Conservation (phyloP, 2,888 invertebrate species). For the Drosophila demipolita region DNA sequence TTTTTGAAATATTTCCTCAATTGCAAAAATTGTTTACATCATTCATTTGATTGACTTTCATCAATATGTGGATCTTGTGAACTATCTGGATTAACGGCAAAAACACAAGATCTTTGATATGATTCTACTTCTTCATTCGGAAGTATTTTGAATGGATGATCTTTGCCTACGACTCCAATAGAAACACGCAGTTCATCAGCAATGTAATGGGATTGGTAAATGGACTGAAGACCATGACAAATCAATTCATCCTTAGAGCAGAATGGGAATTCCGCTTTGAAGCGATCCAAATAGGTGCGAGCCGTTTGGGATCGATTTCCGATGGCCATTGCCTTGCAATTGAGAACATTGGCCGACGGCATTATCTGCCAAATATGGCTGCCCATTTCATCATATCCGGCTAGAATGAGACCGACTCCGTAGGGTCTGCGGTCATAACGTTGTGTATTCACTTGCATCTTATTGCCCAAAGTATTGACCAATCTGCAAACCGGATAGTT, state of each 20-base stretch:
- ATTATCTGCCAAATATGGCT: conserved; percentile 99
- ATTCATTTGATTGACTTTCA: background rate
- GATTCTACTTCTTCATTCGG: conserved; percentile 88
- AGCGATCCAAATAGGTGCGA: conserved; percentile 98
- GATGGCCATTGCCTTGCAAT: conserved; percentile 99
- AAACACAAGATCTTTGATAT: conserved; percentile 61
- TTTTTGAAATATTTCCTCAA: background rate
- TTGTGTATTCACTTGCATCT: conserved; percentile 98
- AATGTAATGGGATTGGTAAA: conserved; percentile 97
- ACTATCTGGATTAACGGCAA: background rate
- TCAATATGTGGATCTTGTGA: background rate
- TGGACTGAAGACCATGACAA: conserved; percentile 96
- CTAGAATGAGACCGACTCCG: conserved; percentile 97
- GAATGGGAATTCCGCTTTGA: conserved; percentile 90
- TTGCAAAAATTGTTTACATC: background rate
- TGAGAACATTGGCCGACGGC: conserved; percentile 98
- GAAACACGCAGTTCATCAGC: conserved; percentile 92
- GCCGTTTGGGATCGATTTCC: conserved; percentile 99
- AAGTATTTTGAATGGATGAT: conserved; percentile 91
- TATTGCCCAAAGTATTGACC: conserved; percentile 94
- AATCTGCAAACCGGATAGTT: conserved; percentile 94
- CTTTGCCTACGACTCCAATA: conserved; percentile 95
- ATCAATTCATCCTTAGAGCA: conserved; percentile 93
- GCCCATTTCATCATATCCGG: conserved; percentile 97
- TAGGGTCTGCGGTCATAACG: conserved; percentile 98